Evolutionary conservation across 2,888 invertebrate genomes (phyloP), one percentile per base, ranked within the genome.

Genomic region (Gryllus longicercus): DNA sequence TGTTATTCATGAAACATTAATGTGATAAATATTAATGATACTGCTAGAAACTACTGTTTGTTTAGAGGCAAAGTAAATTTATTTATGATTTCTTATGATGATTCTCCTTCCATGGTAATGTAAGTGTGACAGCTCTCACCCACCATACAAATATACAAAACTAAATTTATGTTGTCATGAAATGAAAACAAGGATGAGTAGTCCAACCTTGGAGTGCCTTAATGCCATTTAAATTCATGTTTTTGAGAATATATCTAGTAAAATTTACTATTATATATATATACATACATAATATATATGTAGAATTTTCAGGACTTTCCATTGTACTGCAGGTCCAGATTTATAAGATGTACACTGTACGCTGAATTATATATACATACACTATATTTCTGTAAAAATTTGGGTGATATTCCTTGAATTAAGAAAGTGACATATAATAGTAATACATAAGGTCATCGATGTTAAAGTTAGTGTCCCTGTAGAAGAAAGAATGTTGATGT

Each of bases 151-250:
- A 74, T 74, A 78, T 23, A 38, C 74, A 50, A 49, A 11, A 74
- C 8, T 21, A 75, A 21, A 49, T 49, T 16, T 49, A 74, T 38
- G 10, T 74, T 23, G 38, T 21, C 74, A 74, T 79, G 50, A 63
- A 74, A 49, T 23, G 25, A 63, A 49, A 74, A 79, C 38, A 23
- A 38, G 49, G 79, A 77, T 76, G 76, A 76, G 77, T 51, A 77
- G 79, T 79, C 79, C 79, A 79, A 77, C 76, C 38, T 77, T 51
- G 79, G 79, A 79, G 79, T 79, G 79, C 79, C 79, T 79, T 79
- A 79, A 51, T 76, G 50, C 63, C 76, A 76, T 74, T 23, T 63
- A 76, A 11, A 77, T 50, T 50, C 25, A 38, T 50, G 49, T 77
- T 50, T 77, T 50, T 77, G 49, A 77, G 49, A 49, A 77, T 77